These are phyloP conservation scores for Peromyscus eremicus DNA, from an alignment of 2,797 vertebrate genomes.

Conservation along the genomic window DNA sequence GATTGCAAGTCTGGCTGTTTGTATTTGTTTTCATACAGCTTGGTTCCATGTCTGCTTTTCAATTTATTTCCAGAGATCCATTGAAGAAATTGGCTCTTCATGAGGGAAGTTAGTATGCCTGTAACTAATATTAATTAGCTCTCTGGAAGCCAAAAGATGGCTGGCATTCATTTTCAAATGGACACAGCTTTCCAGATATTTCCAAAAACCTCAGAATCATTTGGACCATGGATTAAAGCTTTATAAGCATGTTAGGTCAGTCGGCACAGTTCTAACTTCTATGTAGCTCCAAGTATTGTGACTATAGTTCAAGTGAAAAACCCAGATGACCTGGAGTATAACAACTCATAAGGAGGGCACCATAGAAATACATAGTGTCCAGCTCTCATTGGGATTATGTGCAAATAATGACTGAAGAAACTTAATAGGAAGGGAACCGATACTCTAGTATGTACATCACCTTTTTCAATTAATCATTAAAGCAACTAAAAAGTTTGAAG, in stretches of 20 bases:
- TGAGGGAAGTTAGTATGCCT: conserved; percentile 37
- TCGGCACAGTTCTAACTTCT: not conserved
- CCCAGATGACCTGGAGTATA: not conserved
- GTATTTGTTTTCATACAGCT: conserved; percentile 71
- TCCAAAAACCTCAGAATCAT: conserved; percentile 63
- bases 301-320: conserved; percentile 11
- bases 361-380: not conserved
- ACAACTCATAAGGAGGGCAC: not conserved
- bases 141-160: conserved; percentile 65
- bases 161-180: conserved; percentile 67
- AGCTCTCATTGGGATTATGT: not conserved
- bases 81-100: conserved; percentile 61
- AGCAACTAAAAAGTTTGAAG: not conserved
- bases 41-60: conserved; percentile 68
- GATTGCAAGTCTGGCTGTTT: conserved; percentile 57
- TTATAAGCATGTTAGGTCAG: not conserved
- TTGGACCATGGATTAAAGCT: conserved; percentile 28
- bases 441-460: not conserved
- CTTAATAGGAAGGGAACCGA: not conserved
- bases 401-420: not conserved
- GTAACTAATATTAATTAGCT: conserved; percentile 34
- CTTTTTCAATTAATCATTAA: not conserved
- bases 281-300: not conserved
- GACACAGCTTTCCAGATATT: conserved; percentile 46
- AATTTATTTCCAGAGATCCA: conserved; percentile 76